These are phyloP conservation scores for Sarcophaga caerulescens DNA, from an alignment of 2,888 invertebrate species.

Conservation along the genomic window DNA sequence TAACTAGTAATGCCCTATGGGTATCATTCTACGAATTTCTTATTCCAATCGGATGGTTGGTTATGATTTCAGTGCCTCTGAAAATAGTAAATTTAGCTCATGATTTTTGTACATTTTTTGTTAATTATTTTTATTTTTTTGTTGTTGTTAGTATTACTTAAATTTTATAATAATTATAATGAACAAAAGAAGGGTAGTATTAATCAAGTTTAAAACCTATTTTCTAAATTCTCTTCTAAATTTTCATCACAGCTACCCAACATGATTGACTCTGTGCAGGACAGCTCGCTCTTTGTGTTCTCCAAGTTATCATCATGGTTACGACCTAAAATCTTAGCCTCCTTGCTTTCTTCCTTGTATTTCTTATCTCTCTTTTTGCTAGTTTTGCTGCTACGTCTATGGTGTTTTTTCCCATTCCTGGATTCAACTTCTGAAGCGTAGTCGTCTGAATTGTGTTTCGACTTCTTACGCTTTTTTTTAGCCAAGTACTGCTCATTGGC, in stretches of 20 bases:
- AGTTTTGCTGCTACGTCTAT: conserved; percentile 84
- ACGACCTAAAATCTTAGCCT: conserved; percentile 81
- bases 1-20: too few relatives aligned
- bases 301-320: conserved; percentile 83
- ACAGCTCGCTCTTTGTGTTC: conserved; percentile 63
- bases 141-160: too few relatives aligned
- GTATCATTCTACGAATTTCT: too few relatives aligned
- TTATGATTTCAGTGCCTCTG: too few relatives aligned
- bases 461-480: conserved; percentile 83
- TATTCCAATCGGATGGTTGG: too few relatives aligned
- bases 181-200: too few relatives aligned
- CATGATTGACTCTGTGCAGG: conserved; percentile 65
- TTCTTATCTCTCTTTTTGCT: conserved; percentile 89
- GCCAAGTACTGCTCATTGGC: conserved; percentile 78
- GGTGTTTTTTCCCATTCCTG: conserved; percentile 89
- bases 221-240: conserved; percentile 89
- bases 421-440: conserved; percentile 86
- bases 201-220: too few relatives aligned
- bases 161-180: too few relatives aligned
- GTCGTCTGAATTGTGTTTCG: conserved; percentile 81
- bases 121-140: too few relatives aligned
- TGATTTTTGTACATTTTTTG: too few relatives aligned
- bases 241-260: conserved; percentile 87
- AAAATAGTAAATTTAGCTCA: too few relatives aligned
- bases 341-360: conserved; percentile 83